A percentile compares a stretch with the other conserved stretches of the same genome.
phyloP scores from a whole-genome alignment of 2,888 invertebrate species.

The Apocheima hispidaria region DNA sequence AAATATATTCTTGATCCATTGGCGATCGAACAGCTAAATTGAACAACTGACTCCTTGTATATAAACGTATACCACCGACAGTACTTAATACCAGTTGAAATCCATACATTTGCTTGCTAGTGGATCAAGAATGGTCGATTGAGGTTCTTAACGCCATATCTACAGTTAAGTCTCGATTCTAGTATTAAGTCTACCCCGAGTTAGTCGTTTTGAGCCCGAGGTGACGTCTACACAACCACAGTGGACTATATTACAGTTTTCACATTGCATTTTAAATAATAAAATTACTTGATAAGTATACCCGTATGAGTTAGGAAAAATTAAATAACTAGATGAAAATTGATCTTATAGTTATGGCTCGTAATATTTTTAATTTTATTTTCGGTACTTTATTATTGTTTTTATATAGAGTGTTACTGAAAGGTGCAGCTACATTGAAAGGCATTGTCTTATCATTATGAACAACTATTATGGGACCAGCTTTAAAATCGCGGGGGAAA shows the following conservation, averaged over 20 bases:
- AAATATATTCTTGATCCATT: conserved; percentile 34
- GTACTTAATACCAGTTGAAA: conserved; percentile 9
- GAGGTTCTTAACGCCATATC: conserved; percentile 24
- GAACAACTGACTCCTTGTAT: conserved; percentile 15
- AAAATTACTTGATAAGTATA: not conserved
- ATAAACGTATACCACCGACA: conserved; percentile 29
- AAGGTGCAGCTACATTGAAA: too few species aligned
- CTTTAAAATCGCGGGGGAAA: too few species aligned
- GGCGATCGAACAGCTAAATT: conserved; percentile 17
- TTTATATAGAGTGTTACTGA: not conserved
- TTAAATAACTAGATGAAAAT: not conserved
- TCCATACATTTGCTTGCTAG: conserved; percentile 23
- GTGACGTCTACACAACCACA: conserved; percentile 45
- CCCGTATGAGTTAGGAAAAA: not conserved
- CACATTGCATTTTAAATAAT: not conserved
- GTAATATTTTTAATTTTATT: not conserved
- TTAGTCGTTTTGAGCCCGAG: conserved; percentile 26
- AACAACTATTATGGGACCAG: too few species aligned
- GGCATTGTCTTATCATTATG: too few species aligned
- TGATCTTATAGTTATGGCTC: not conserved
- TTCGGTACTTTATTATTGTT: not conserved
- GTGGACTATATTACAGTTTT: conserved; percentile 9
- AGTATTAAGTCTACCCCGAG: conserved; percentile 23
- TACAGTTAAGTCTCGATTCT: conserved; percentile 23
- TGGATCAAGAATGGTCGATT: conserved; percentile 25